These are phyloP conservation scores for Brachypteracias leptosomus DNA, from an alignment of 2,113 vertebrate genomes.

Conservation along the genomic window DNA sequence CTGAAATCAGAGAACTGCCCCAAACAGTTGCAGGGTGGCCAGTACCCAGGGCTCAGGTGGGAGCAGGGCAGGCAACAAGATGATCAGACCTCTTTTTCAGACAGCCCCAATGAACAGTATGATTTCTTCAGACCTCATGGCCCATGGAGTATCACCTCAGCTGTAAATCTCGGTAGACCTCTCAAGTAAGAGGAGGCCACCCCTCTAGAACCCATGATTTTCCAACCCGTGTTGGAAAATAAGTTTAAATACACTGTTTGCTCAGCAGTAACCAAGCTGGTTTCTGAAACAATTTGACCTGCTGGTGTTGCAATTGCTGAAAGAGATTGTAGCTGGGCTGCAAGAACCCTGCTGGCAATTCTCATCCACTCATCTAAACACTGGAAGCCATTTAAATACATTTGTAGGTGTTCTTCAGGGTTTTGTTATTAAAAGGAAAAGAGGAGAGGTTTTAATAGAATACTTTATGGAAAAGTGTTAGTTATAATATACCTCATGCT, in stretches of 20 bases:
- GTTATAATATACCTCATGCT: background rate
- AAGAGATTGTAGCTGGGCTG: background rate
- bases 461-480: fast-evolving
- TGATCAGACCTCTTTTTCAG: background rate
- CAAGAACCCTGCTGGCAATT: background rate
- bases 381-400: background rate
- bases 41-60: fast-evolving
- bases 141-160: background rate
- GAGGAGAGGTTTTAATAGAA: background rate
- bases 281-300: background rate
- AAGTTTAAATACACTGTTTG: background rate
- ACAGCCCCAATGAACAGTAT: fast-evolving
- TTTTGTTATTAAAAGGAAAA: background rate
- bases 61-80: fast-evolving
- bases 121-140: background rate
- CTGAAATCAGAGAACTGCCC: background rate
- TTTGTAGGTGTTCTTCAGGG: background rate
- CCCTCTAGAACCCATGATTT: background rate
- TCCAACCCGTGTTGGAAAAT: background rate
- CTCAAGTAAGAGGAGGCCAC: fast-evolving
- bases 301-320: background rate
- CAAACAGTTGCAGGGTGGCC: fast-evolving
- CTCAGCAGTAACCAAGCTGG: background rate
- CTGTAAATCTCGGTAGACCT: background rate
- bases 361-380: background rate